Evolutionary conservation across 2,113 vertebrate genomes (phyloP).

Genomic region (Chionis minor): DNA sequence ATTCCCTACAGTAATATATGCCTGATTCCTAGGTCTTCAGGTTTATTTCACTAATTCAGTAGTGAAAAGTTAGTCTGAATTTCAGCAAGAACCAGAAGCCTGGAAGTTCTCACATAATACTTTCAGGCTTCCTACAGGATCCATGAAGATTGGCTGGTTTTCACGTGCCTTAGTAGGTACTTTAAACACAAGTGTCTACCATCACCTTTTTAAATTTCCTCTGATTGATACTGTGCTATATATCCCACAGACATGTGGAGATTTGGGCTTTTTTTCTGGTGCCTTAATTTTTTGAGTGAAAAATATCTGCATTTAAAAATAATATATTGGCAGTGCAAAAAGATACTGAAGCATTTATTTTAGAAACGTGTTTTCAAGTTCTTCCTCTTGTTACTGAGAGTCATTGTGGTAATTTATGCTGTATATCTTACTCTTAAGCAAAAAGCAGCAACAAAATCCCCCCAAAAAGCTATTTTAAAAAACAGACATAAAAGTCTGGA

Average conservation of each 20-base stretch:
- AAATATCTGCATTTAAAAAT: not conserved
- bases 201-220: not conserved
- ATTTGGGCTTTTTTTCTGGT: not conserved
- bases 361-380: conserved; percentile 25
- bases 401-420: not conserved
- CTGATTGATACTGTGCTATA: not conserved
- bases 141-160: not conserved
- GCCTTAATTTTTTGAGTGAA: not conserved
- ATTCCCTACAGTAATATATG: not conserved
- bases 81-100: not conserved
- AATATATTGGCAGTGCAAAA: not conserved
- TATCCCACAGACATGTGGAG: not conserved
- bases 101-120: not conserved
- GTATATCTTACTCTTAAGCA: not conserved
- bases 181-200: not conserved
- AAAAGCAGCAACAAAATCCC: not conserved
- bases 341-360: not conserved
- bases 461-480: not conserved
- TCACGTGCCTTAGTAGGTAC: not conserved
- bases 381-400: not conserved
- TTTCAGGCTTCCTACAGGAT: not conserved
- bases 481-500: not conserved
- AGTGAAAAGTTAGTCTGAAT: not conserved
- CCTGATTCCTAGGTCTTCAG: not conserved
- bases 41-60: not conserved